Percentiles rank a stretch among this genome's conserved stretches.
These are phyloP conservation scores for Zosterops japonicus DNA, from an alignment of 2,113 vertebrate genomes.

Conservation along the genomic window DNA sequence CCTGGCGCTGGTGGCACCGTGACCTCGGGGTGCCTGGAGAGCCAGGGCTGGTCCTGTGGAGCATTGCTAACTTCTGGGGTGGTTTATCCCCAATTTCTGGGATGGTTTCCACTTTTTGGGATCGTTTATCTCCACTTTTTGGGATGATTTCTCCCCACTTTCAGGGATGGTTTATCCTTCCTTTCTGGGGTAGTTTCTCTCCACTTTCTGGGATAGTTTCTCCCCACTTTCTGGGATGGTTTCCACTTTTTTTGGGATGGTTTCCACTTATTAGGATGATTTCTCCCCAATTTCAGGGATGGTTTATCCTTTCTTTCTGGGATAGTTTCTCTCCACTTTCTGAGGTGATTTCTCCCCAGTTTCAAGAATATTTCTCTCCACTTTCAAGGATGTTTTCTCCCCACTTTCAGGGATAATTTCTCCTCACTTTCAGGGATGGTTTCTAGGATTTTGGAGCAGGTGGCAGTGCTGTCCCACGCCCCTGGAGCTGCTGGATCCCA, in stretches of 20 bases:
- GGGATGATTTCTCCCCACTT: accelerated
- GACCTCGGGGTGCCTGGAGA: accelerated
- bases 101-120: accelerated
- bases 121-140: accelerated
- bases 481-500: accelerated
- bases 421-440: accelerated
- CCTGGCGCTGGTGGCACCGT: background rate
- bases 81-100: accelerated
- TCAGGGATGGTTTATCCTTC: accelerated
- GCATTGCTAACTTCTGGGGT: accelerated
- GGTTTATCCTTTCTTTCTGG: accelerated
- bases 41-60: accelerated
- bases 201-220: accelerated
- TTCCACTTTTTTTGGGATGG: accelerated
- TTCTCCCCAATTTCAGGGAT: accelerated
- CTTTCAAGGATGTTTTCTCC: background rate
- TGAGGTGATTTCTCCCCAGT: accelerated
- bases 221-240: accelerated
- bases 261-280: too few species aligned
- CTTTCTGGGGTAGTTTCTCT: accelerated
- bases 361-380: accelerated
- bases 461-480: background rate
- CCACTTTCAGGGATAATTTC: accelerated
- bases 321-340: accelerated
- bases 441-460: background rate